Base-by-base conservation (phyloP, 2,888 invertebrate species). In the Sthenelais limicola region DNA sequence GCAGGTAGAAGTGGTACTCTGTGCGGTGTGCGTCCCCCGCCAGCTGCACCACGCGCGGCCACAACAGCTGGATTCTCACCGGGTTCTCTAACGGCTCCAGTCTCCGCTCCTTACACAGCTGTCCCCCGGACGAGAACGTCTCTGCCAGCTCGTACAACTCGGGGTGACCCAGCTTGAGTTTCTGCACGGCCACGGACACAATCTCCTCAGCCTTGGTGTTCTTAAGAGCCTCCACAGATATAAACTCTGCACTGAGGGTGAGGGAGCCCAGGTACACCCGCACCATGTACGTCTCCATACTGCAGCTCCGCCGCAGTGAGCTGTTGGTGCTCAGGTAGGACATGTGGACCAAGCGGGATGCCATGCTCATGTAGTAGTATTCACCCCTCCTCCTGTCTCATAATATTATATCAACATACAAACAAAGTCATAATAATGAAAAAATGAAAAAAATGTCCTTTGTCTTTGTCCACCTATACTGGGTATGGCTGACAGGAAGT, bases 101-200 rank as follows among this genome's bases (percentile, higher is more conserved):
- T 76, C 96, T 91, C 76, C 97, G 90, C 89, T 96, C 96, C 86
- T 97, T 97, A 88, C 96, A 97, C 86, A 96, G 94, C 83, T 94
- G 93, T 48, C 95, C 95, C 80, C 93, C 91, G 78, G 93, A 92
- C 87, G 94, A 93, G 74, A 94, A 94, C 82, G 95, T 93, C 81
- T 95, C 95, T 1, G 85, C 85, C 67, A 87, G 77, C 73, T 87
- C 85, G 74, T 82, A 87, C 48, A 80, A 76, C 12, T 52, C 54
- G 3, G 83, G 74, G 71, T 78, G 75, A 38, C 77, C 77, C n/a
- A 84, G 76, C n/a, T 76, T 75, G 62, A 85, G 71, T 71, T 84
- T 85, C 35, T 77, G 73, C 1, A 80, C 80, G 0, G 82, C 84
- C 4, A 79, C 74, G 48, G 76, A 54, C 52, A 86, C 80, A 15